Evolutionary conservation across 2,113 vertebrate species (phyloP), one percentile per base, ranked within the genome.

Genomic region (Cyanoderma ruficeps): DNA sequence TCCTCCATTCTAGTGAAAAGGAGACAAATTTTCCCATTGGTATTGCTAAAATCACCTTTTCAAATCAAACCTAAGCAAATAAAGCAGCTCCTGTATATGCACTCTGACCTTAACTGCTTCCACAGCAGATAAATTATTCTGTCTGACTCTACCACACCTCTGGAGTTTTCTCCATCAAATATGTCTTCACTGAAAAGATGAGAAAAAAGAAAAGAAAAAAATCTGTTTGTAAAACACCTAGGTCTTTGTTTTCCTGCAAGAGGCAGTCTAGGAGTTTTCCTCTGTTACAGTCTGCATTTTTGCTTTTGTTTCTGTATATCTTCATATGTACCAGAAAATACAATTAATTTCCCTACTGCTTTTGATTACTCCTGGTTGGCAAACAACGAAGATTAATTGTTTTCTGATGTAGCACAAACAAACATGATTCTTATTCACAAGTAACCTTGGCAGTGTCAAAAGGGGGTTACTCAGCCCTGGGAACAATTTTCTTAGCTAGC

Each of bases 351-450:
- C 56, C 52, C 42, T 83, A 41, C 68, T 60, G 60, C 59, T 94
- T 90, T 83, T 93, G 90, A 88, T 91, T 96, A 83, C 27, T 90
- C 44, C 60, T 93, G 35, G 56, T 94, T 87, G 83, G 90, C 74
- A 95, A 96, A 96, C 90, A 93, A 93, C 78, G 90, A 74, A 94
- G 88, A 95, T 90, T 93, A 95, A 96, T 90, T 95, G 88, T 94
- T 96, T 96, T 95, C 79, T 96, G 83, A 84, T 68, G 82, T 41
- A 83, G 88, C 79, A 94, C 60, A 96, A 90, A 53, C 83, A 95
- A 95, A 95, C 11, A 30, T 68, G 76, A 83, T 55, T 92, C 82
- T 88, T 92, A 90, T 95, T 91, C 82, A 92, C 68, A 88, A 86
- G 60, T 80, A 96, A 88, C 93, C 92, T 94, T 92, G 87, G 64